These are phyloP conservation scores for Sciurus vulgaris DNA, from an alignment of 2,797 vertebrate genomes.

Conservation along the genomic window DNA sequence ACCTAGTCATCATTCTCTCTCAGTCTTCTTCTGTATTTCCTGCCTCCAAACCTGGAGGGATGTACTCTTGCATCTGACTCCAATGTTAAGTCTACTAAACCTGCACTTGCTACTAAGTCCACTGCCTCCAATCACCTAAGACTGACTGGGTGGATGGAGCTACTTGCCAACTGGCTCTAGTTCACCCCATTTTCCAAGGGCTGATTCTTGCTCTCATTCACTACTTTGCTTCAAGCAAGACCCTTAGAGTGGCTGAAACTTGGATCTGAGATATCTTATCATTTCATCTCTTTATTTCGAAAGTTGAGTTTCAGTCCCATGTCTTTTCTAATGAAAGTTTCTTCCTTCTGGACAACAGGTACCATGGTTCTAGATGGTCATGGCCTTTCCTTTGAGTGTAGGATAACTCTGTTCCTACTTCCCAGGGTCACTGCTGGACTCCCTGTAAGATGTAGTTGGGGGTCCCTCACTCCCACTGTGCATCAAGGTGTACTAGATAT, in stretches of 20 bases:
- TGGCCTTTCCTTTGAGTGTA: background rate
- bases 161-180: background rate
- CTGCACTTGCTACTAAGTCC: no score
- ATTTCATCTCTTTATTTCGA: constrained; percentile 18
- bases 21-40: background rate
- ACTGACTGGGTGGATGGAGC: no score
- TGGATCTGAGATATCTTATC: background rate
- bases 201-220: background rate
- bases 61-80: background rate
- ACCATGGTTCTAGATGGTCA: background rate
- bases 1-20: background rate
- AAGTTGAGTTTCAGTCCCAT: background rate
- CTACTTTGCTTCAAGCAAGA: background rate
- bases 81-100: background rate
- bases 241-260: background rate
- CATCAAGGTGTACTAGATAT: background rate
- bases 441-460: background rate
- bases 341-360: background rate
- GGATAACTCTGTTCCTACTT: background rate
- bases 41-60: background rate
- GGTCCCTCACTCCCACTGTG: background rate
- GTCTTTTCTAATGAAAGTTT: background rate
- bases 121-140: background rate
- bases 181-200: background rate
- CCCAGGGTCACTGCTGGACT: background rate